phyloP scores from a whole-genome alignment of 2,797 vertebrate genomes.

The Cirrhinus mrigala region DNA sequence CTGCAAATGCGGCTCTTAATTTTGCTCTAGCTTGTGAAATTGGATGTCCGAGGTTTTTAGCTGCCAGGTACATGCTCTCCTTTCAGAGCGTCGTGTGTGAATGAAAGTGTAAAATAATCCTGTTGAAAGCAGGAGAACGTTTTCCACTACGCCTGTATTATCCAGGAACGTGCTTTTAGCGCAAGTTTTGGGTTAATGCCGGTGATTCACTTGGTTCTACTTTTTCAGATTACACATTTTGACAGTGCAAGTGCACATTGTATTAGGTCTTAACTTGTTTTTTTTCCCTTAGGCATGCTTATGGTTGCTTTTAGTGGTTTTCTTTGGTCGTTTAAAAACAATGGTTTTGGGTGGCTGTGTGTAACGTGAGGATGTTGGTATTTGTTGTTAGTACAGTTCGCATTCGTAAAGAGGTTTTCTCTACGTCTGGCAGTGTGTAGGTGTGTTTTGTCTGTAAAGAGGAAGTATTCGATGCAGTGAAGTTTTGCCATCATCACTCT shows the following conservation, averaged over 20 bases:
- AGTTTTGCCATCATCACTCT: slow-evolving; percentile 8
- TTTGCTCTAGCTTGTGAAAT: neutral
- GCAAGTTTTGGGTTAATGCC: neutral
- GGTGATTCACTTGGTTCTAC: neutral
- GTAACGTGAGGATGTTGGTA: neutral
- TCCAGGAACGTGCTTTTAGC: neutral
- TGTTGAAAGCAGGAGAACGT: neutral
- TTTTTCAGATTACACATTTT: slow-evolving; percentile 11
- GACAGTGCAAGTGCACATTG: slow-evolving; percentile 4
- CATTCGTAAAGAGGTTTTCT: neutral
- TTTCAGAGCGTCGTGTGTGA: neutral
- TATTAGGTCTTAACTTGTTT: slow-evolving; percentile 23
- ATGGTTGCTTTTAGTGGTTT: neutral
- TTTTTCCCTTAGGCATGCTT: slow-evolving; percentile 21
- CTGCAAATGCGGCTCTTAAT: neutral
- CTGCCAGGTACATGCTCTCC: neutral
- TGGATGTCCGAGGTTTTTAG: neutral
- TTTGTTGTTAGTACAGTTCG: neutral
- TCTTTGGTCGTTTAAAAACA: neutral
- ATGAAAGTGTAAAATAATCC: slow-evolving; percentile 17
- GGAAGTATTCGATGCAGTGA: slow-evolving; percentile 27
- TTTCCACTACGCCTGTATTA: neutral
- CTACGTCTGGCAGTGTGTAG: neutral
- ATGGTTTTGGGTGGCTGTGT: neutral
- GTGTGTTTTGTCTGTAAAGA: slow-evolving; percentile 31